Evolutionary conservation across 2,797 vertebrate genomes (phyloP), one percentile per base, ranked within the genome.

Genomic region (Xenops minutus): DNA sequence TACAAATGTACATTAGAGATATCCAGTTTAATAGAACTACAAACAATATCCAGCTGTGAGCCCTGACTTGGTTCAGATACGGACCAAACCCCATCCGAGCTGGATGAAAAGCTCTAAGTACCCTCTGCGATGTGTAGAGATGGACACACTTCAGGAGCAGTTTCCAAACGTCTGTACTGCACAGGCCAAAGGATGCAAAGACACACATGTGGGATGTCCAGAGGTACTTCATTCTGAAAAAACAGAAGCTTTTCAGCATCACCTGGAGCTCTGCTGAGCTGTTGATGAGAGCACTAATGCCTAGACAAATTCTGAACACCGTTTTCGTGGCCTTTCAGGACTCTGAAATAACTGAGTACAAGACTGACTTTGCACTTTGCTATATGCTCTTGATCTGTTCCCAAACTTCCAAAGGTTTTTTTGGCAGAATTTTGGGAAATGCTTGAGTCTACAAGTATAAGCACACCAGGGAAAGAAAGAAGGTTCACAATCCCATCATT

Each of bases 161-260:
- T 9, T 97, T 98, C 99, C 99, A 99, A 52, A 99, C 49, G 85
- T 99, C 99, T 0, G 95, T 91, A 61, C 99, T 99, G 93, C 99
- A 99, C 49, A 99, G 97, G n/a, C 99, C 99, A n/a, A 98, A 99
- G n/a, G 99, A 99, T 1, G 99, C 98, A 17, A 99, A 98, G 2
- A 98, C 98, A 87, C 99, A 99, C 99, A 99, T 99, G 88, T 99
- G 99, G n/a, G 99, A 99, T 0, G 99, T 99, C 99, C 99, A 99
- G 26, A 99, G 98, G 77, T 99, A 99, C 90, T 99, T 99, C 99
- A 99, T 99, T 93, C 99, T 99, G 98, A 8, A 97, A 95, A 16
- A 54, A 94, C 11, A 94, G 26, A 77, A 32, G 8, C 4, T 85
- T 54, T 64, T 58, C 73, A 27, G 69, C 18, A 69, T 46, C 49